Evolutionary conservation across 2,888 invertebrate genomes (phyloP).

Genomic region (Drosophila helvetica): DNA sequence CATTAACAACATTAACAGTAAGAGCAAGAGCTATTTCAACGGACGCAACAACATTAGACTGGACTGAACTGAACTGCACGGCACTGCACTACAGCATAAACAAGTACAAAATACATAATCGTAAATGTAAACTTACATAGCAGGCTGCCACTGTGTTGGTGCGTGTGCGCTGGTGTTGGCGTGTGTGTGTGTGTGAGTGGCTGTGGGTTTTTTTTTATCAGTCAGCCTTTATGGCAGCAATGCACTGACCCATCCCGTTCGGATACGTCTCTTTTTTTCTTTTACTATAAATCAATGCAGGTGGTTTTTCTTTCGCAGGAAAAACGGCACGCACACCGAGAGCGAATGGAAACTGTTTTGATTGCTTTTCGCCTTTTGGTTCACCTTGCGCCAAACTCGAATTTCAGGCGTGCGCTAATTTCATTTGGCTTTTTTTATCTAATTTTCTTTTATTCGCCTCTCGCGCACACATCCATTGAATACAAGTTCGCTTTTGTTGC

Average conservation of each 20-base stretch:
- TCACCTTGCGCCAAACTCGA: slow-evolving; percentile 75
- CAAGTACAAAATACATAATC: slow-evolving; percentile 60
- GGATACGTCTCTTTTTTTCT: slow-evolving; percentile 28
- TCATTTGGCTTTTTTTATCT: slow-evolving; percentile 67
- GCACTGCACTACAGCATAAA: neutral
- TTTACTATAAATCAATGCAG: slow-evolving; percentile 64
- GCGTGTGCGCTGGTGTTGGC: slow-evolving; percentile 23
- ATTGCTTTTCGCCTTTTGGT: slow-evolving; percentile 56
- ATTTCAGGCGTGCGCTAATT: slow-evolving; percentile 76
- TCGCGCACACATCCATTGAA: slow-evolving; percentile 70
- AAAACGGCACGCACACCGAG: slow-evolving; percentile 58
- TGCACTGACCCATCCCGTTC: slow-evolving; percentile 34
- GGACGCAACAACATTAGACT: slow-evolving; percentile 30
- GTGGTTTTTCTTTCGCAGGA: slow-evolving; percentile 51
- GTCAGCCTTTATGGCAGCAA: slow-evolving; percentile 35
- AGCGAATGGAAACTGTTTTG: slow-evolving; percentile 66
- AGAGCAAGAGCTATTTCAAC: slow-evolving; percentile 39
- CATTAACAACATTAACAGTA: slow-evolving; percentile 23
- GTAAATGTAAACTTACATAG: slow-evolving; percentile 70
- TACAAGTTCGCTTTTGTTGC: slow-evolving; percentile 46
- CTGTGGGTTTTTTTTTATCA: slow-evolving; percentile 62
- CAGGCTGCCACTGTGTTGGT: slow-evolving; percentile 36
- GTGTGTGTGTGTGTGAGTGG: slow-evolving; percentile 32
- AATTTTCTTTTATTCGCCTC: slow-evolving; percentile 63
- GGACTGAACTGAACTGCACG: too few relatives aligned